Percentiles rank a stretch among this genome's conserved stretches.
These are phyloP conservation scores for Elephantulus edwardii DNA, from an alignment of 2,113 vertebrate genomes.

Conservation along the genomic window DNA sequence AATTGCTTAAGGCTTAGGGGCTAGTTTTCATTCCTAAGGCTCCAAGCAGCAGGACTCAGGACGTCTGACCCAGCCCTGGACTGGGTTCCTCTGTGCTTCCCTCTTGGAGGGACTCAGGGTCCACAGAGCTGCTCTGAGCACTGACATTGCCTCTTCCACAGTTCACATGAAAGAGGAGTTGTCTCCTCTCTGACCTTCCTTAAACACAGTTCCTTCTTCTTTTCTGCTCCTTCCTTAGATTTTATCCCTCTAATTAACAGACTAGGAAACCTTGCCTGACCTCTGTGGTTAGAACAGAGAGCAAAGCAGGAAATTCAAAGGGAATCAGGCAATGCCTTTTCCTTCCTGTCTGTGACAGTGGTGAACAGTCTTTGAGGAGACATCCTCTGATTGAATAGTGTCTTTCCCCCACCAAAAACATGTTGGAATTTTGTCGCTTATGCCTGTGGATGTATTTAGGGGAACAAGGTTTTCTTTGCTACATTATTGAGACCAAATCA, in stretches of 20 bases:
- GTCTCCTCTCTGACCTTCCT: neutral
- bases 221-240: neutral
- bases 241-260: conserved; percentile 39
- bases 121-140: neutral
- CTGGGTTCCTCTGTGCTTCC: neutral
- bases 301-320: neutral
- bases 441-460: neutral
- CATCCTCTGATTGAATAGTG: neutral
- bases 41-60: neutral
- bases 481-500: neutral
- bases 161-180: neutral
- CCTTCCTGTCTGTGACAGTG: conserved; percentile 11
- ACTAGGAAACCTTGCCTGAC: conserved; percentile 8
- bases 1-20: neutral
- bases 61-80: neutral
- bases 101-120: neutral
- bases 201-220: neutral
- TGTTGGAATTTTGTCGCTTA: neutral
- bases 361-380: neutral
- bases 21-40: neutral
- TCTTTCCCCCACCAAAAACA: neutral
- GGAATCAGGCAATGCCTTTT: neutral
- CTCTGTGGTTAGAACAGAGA: conserved; percentile 14
- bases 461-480: neutral
- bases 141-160: neutral